Evolutionary conservation across 2,113 vertebrate genomes (phyloP).

Genomic region (Oreochromis spilurus): DNA sequence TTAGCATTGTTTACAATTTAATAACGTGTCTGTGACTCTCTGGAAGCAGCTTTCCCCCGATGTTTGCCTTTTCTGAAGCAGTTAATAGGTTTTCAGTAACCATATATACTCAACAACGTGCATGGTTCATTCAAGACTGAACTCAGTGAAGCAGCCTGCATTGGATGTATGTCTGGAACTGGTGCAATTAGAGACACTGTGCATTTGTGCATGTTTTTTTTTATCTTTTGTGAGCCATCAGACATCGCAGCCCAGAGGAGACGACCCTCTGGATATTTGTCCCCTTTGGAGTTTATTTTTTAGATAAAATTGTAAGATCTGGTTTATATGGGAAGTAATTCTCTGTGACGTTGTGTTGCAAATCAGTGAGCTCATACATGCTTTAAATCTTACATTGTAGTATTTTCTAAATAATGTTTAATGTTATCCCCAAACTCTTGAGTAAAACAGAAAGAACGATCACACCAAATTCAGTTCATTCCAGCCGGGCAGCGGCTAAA

Average conservation of each 20-base stretch:
- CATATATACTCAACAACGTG: neutral
- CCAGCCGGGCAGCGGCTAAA: too few species aligned
- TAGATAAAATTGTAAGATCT: neutral
- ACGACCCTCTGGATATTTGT: neutral
- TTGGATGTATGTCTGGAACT: neutral
- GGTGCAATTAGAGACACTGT: neutral
- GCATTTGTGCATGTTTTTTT: neutral
- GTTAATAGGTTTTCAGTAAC: neutral
- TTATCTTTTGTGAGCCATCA: neutral
- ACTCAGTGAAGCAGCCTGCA: neutral
- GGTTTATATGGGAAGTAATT: neutral
- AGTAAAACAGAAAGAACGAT: neutral
- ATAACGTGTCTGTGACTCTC: neutral
- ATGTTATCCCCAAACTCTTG: fast-evolving
- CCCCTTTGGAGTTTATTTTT: neutral
- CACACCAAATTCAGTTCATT: neutral
- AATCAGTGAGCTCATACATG: fast-evolving
- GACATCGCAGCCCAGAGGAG: neutral
- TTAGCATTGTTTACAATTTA: neutral
- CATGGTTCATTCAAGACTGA: neutral
- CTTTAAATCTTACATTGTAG: neutral
- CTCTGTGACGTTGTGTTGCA: neutral
- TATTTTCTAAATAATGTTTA: neutral
- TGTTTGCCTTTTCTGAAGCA: neutral
- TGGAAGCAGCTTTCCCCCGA: neutral